Evolutionary conservation across 2,797 vertebrate species (phyloP), one percentile per base, ranked within the genome.

Genomic region (Crenuchus spilurus): DNA sequence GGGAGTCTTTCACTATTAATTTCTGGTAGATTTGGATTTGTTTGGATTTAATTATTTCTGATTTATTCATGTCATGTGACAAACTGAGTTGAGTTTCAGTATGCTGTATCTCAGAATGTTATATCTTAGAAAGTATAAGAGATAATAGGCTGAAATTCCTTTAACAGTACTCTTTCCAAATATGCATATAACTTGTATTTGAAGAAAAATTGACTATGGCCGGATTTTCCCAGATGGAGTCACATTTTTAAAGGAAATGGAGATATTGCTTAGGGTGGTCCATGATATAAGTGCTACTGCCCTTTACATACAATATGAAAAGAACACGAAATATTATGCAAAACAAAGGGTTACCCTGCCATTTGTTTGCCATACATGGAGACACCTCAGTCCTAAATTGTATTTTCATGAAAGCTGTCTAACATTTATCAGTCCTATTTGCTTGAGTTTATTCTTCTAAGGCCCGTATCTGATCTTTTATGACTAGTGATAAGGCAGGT

Each of bases 401-500:
- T 69, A 73, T 58, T 71, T 69, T 49, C 57, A 46, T 72, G 52
- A 75, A 74, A 65, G 61, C 65, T 55, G 51, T 74, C 54, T 70
- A 76, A 65, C 46, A 65, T 80, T 83, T 76, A 85, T 86, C 81
- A 84, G 80, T 39, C 64, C 71, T 60, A 49, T 31, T 83, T 75
- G 46, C 76, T 83, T 72, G 82, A 77, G 60, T 82, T 76, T 69
- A 66, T 64, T 66, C 72, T 44, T 83, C 76, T 81, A 76, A 70
- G 79, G 80, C 76, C 72, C 30, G 79, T 86, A 84, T 86, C 79
- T 78, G 77, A 81, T 80, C 77, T 84, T 87, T 83, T 87, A 83
- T 90, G 89, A 88, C 90, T 87, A 70, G 75, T 84, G 82, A 85
- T 89, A 87, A 74, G 85, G 88, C 91, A 93, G 91, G 91, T 93